phyloP scores from a whole-genome alignment of 2,888 invertebrate genomes.

The Oeneis ivallda region DNA sequence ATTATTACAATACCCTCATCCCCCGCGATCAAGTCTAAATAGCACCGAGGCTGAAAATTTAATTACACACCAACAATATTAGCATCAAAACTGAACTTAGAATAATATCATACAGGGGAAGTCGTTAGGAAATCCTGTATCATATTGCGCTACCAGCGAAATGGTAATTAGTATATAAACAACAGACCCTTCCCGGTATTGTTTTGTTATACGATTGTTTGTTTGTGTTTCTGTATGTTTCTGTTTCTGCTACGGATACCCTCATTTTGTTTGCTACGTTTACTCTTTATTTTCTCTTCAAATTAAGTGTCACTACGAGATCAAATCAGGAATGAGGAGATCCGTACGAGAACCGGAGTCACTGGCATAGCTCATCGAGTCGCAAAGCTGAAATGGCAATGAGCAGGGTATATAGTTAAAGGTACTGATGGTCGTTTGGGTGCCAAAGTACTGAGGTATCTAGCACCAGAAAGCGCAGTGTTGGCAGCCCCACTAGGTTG shows the following conservation, averaged over 20 bases:
- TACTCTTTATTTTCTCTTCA: slow-evolving; percentile 8
- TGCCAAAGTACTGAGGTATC: no score
- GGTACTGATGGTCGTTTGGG: no score
- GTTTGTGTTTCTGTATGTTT: slow-evolving; percentile 50
- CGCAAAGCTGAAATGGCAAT: no score
- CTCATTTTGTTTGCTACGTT: slow-evolving; percentile 2
- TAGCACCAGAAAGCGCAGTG: no score
- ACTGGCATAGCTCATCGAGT: no score
- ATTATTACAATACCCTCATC: slow-evolving; percentile 11
- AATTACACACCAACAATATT: slow-evolving; percentile 26
- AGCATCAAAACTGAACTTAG: slow-evolving; percentile 29
- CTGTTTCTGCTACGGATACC: background rate
- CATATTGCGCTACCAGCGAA: slow-evolving; percentile 55
- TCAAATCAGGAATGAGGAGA: no score
- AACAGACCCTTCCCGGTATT: slow-evolving; percentile 41
- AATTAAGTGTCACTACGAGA: background rate
- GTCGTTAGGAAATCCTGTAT: slow-evolving; percentile 59
- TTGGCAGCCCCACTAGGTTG: no score
- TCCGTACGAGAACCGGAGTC: no score
- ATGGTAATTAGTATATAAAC: slow-evolving; percentile 69
- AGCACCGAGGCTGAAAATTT: slow-evolving; percentile 19
- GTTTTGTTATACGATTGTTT: slow-evolving; percentile 46
- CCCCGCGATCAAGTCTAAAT: slow-evolving; percentile 6
- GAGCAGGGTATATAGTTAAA: no score
- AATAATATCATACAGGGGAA: slow-evolving; percentile 45